Percentiles rank a stretch among this genome's conserved stretches.
Conservation (phyloP, 2,888 invertebrate genomes). For the Xestia sexstrigata region DNA sequence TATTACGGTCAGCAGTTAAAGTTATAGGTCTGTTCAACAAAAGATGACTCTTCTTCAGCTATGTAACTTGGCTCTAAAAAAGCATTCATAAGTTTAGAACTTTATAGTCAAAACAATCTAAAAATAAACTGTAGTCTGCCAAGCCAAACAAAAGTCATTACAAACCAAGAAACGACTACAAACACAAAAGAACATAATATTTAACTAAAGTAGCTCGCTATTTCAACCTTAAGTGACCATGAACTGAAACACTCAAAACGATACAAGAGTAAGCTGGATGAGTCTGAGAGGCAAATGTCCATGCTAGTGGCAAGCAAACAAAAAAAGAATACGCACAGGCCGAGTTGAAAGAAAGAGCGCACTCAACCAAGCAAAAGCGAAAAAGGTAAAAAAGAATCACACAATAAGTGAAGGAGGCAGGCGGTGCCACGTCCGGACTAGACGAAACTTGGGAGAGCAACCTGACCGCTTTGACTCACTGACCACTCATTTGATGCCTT, state of each 20-base stretch:
- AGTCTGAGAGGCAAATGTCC: constrained; percentile 83
- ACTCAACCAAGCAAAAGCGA: constrained; percentile 81
- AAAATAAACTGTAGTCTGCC: constrained; percentile 27
- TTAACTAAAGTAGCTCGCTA: constrained; percentile 66
- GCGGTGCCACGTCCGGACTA: constrained; percentile 79
- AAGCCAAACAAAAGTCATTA: constrained; percentile 48
- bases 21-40: neutral
- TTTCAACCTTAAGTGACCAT: constrained; percentile 74
- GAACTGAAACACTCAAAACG: constrained; percentile 72
- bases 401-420: constrained; percentile 83
- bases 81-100: constrained; percentile 13
- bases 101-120: neutral
- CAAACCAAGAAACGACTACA: constrained; percentile 34
- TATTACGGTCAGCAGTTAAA: neutral
- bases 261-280: constrained; percentile 73
- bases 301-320: constrained; percentile 80
- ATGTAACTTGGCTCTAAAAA: constrained; percentile 1
- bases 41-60: neutral
- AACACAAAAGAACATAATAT: constrained; percentile 61
- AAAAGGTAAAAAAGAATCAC: constrained; percentile 82
- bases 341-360: constrained; percentile 81
- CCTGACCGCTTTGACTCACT: constrained; percentile 78
- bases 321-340: constrained; percentile 80
- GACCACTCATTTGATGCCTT: constrained; percentile 59
- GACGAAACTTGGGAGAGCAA: constrained; percentile 77